phyloP scores from a whole-genome alignment of 2,888 invertebrate species.

The Panorpa germanica region DNA sequence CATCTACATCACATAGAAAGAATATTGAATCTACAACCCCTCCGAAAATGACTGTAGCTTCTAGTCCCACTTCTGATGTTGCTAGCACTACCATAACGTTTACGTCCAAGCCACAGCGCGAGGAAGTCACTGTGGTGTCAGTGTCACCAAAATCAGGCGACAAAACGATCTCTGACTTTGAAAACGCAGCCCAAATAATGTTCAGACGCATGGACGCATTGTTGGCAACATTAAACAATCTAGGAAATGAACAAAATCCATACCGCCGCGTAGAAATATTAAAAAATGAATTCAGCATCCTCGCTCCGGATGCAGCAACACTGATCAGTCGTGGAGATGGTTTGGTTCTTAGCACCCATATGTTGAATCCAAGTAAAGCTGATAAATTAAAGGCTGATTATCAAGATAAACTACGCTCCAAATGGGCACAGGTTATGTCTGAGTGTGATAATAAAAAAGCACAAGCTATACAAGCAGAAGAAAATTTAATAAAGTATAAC shows the following conservation, averaged over 20 bases:
- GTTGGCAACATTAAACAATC: no score
- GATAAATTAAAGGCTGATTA: no score
- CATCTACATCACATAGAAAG: no score
- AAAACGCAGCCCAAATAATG: conserved; percentile 3
- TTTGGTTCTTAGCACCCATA: conserved; percentile 49
- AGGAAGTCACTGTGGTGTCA: conserved; percentile 24
- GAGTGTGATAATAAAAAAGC: conserved; percentile 34
- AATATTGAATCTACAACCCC: no score
- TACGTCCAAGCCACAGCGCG: conserved; percentile 13
- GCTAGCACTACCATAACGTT: no score
- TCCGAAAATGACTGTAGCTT: no score
- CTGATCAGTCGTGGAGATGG: conserved; percentile 62
- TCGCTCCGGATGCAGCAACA: conserved; percentile 59
- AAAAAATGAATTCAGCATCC: no score
- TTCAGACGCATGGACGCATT: no score
- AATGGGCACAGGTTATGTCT: conserved; percentile 43
- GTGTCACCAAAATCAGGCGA: conserved; percentile 23
- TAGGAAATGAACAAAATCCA: no score
- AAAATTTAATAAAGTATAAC: conserved; percentile 29
- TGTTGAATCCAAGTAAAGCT: no score
- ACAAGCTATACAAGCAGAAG: conserved; percentile 33
- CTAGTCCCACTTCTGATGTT: no score
- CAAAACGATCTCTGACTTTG: conserved; percentile 10
- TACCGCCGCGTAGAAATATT: no score
- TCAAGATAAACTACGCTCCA: conserved; percentile 36